phyloP scores from a whole-genome alignment of 2,113 vertebrate species.

The Entomyzon cyanotis region DNA sequence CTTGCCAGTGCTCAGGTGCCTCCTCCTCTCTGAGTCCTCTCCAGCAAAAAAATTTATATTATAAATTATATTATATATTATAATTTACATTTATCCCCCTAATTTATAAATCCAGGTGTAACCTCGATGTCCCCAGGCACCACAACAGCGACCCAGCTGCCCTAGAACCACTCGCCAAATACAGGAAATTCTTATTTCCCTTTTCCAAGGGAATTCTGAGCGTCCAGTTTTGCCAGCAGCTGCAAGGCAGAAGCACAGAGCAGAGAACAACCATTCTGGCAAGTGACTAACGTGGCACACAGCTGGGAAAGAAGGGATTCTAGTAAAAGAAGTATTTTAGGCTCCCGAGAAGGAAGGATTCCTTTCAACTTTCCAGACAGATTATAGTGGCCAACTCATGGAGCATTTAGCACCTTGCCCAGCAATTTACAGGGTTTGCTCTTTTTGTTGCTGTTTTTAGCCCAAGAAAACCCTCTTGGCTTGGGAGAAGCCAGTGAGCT shows the following conservation, averaged over 20 bases:
- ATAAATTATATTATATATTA: no score
- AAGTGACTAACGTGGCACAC: neutral
- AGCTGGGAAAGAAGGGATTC: neutral
- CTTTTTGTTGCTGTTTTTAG: neutral
- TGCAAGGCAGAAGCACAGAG: neutral
- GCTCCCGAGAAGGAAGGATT: neutral
- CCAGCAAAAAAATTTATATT: neutral
- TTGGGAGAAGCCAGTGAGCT: neutral
- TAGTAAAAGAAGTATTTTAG: neutral
- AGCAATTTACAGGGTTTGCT: neutral
- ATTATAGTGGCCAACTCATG: neutral
- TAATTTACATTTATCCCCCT: no score
- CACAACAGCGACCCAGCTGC: neutral
- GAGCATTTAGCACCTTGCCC: slow-evolving; percentile 13
- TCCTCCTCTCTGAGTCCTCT: neutral
- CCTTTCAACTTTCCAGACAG: slow-evolving; percentile 10
- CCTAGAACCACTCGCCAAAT: rapidly evolving
- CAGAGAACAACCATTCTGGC: neutral
- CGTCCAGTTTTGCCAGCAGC: neutral
- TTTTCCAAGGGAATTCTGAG: neutral
- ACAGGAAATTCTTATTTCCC: neutral
- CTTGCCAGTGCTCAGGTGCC: neutral
- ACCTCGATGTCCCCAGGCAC: no score
- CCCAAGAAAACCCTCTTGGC: neutral
- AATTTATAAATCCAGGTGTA: neutral